phyloP scores from a whole-genome alignment of 2,888 invertebrate species.

The Zygaena filipendulae region DNA sequence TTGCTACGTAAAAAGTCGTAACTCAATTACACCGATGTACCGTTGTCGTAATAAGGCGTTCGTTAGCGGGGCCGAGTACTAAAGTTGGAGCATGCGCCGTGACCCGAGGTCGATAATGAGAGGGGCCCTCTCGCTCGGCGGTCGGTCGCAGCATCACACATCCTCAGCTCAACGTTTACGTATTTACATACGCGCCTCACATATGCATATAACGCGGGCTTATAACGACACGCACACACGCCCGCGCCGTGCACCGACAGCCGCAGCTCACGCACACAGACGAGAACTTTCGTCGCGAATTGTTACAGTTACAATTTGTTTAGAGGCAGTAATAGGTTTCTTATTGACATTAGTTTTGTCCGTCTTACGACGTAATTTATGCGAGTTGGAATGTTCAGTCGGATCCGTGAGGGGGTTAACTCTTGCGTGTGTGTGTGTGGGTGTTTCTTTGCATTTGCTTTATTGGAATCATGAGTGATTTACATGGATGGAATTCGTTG shows the following conservation, averaged over 20 bases:
- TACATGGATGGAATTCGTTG: too few species aligned
- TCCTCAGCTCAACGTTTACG: slow-evolving; percentile 63
- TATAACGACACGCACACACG: slow-evolving; percentile 31
- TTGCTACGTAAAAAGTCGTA: slow-evolving; percentile 68
- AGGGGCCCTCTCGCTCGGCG: slow-evolving; percentile 58
- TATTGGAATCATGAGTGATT: too few species aligned
- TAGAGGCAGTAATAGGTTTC: slow-evolving; percentile 60
- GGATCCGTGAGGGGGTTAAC: slow-evolving; percentile 65
- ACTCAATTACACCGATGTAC: slow-evolving; percentile 67
- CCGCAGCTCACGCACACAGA: slow-evolving; percentile 20
- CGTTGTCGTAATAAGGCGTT: slow-evolving; percentile 65
- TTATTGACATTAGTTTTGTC: slow-evolving; percentile 67
- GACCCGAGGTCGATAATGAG: slow-evolving; percentile 71
- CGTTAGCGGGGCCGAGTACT: slow-evolving; percentile 46
- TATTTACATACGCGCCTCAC: slow-evolving; percentile 64
- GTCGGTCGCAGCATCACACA: slow-evolving; percentile 61
- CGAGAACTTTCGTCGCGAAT: slow-evolving; percentile 18
- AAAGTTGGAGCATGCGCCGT: slow-evolving; percentile 64
- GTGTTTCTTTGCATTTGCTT: too few species aligned
- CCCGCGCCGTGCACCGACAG: too few species aligned
- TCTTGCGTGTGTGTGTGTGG: too few species aligned
- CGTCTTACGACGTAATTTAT: slow-evolving; percentile 64
- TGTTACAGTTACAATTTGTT: slow-evolving; percentile 50
- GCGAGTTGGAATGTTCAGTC: slow-evolving; percentile 61
- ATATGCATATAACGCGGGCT: slow-evolving; percentile 64